phyloP scores from a whole-genome alignment of 2,113 vertebrate genomes.

The Bos indicus region DNA sequence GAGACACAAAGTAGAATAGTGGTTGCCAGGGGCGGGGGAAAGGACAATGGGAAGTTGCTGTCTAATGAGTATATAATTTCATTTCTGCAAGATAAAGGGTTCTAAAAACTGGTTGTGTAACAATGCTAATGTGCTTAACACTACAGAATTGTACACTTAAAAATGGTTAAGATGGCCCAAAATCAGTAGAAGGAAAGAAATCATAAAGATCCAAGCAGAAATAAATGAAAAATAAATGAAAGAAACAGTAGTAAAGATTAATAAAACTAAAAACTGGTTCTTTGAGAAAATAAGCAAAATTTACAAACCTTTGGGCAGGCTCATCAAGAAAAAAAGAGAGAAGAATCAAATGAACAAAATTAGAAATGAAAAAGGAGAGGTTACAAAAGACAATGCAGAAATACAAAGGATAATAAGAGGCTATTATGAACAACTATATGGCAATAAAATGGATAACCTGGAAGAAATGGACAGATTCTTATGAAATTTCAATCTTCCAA shows the following conservation, averaged over 20 bases:
- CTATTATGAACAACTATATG: not conserved
- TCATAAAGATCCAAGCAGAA: rapidly evolving
- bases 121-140: not conserved
- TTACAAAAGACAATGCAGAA: not conserved
- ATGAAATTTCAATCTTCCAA: not conserved
- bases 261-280: not conserved
- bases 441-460: not conserved
- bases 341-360: not conserved
- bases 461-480: not conserved
- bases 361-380: not conserved
- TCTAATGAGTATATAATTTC: not conserved
- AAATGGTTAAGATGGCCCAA: not conserved
- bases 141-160: not conserved
- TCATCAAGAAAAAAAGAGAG: not conserved
- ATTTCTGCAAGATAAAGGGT: not conserved
- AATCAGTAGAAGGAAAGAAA: not conserved
- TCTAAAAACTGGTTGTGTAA: not conserved
- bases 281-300: not conserved
- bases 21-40: not conserved
- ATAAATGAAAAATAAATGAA: not conserved
- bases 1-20: not conserved
- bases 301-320: not conserved
- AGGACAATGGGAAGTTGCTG: not conserved
- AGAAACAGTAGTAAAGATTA: not conserved
- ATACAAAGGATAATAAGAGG: not conserved